These are phyloP conservation scores for Drosophila santomea DNA, from an alignment of 1,140 invertebrate species.

Conservation along the genomic window DNA sequence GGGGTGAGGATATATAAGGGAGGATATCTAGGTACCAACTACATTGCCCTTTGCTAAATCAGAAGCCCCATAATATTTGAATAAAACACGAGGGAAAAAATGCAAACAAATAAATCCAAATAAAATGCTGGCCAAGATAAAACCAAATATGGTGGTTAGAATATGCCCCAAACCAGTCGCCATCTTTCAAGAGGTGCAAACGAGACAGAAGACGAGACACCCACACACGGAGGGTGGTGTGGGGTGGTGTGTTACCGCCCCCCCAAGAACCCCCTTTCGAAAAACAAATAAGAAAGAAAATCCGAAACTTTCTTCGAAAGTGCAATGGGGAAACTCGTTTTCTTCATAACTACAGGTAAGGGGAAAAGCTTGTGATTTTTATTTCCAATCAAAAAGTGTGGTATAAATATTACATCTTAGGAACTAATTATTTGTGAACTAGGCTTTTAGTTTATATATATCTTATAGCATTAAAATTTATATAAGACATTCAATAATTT, in stretches of 20 bases:
- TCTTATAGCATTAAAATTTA: no score
- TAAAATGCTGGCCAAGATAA: constrained; percentile 3
- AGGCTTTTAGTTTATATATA: no score
- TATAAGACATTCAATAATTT: no score
- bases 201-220: not conserved
- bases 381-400: not conserved
- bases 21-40: constrained; percentile 14
- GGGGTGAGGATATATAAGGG: not conserved
- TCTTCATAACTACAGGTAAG: not conserved
- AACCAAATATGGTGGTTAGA: no score
- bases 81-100: constrained; percentile 47
- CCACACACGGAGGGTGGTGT: not conserved
- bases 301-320: constrained; percentile 8
- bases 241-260: no score
- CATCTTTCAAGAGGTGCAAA: not conserved
- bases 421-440: no score
- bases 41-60: constrained; percentile 49
- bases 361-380: not conserved
- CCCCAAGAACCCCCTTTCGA: not conserved
- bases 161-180: not conserved
- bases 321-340: constrained; percentile 11
- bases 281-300: constrained; percentile 15
- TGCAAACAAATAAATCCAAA: constrained; percentile 7
- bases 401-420: no score
- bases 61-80: constrained; percentile 74